Evolutionary conservation across 2,888 invertebrate genomes (phyloP).

Genomic region (Anoncus sp.): DNA sequence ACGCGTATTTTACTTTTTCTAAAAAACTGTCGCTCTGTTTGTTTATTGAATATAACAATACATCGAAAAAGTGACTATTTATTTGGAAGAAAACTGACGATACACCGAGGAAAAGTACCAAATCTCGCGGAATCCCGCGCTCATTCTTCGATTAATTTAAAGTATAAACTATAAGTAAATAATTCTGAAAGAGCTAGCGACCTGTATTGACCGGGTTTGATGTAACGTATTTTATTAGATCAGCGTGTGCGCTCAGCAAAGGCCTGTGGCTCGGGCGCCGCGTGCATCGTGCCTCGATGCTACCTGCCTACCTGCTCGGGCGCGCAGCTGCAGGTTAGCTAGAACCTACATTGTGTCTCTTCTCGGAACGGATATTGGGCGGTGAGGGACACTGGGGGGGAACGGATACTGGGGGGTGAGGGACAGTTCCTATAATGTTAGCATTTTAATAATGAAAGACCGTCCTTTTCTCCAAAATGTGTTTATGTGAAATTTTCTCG

Average conservation of each 20-base stretch:
- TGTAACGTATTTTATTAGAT: slow-evolving; percentile 1
- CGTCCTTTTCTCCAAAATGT: neutral
- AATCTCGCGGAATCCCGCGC: neutral
- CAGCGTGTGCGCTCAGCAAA: slow-evolving; percentile 4
- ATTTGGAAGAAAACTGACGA: slow-evolving; percentile 12
- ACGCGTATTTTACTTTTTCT: slow-evolving; percentile 8
- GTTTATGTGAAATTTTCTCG: neutral
- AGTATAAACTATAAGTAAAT: neutral
- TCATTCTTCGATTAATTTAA: neutral
- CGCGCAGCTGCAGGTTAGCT: slow-evolving; percentile 9
- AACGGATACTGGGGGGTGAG: slow-evolving; percentile 2
- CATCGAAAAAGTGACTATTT: slow-evolving; percentile 2
- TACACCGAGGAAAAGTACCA: slow-evolving; percentile 1
- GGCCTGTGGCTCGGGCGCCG: neutral
- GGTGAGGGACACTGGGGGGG: too few species aligned
- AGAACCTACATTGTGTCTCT: neutral
- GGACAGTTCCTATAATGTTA: neutral
- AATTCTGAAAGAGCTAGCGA: neutral
- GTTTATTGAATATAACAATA: slow-evolving; percentile 8
- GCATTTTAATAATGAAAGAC: neutral
- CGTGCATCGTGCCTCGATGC: neutral
- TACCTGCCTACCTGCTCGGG: slow-evolving; percentile 6
- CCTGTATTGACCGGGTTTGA: neutral
- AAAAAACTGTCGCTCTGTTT: slow-evolving; percentile 11
- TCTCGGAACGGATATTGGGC: slow-evolving; percentile 1